A percentile compares a stretch with the other conserved stretches of the same genome.
Evolutionary conservation across 2,888 invertebrate genomes (phyloP).

Genomic region (Acanthopleura granulata): DNA sequence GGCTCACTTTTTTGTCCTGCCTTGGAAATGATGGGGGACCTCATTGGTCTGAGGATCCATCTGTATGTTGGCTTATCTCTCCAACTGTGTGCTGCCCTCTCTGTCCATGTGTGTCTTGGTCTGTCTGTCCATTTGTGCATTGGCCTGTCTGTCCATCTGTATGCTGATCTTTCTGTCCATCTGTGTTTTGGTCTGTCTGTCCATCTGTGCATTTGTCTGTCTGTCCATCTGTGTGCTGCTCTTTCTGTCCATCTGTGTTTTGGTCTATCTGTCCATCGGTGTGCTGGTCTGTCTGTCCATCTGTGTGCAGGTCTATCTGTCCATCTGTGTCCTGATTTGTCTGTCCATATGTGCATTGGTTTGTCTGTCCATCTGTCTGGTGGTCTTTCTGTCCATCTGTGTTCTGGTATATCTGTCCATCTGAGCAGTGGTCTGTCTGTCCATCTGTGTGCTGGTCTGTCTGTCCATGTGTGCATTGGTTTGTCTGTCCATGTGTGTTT

Average conservation of each 20-base stretch:
- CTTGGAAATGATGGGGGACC: background rate
- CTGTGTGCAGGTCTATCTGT: background rate
- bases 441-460: background rate
- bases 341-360: background rate
- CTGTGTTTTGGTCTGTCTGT: background rate
- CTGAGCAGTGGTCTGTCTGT: no score
- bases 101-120: background rate
- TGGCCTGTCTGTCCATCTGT: background rate
- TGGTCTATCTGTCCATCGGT: no score
- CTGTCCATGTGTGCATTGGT: background rate
- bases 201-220: background rate
- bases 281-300: background rate
- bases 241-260: no score
- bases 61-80: no score
- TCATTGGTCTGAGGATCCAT: no score
- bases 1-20: no score
- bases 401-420: no score
- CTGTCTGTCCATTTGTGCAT: background rate
- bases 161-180: no score
- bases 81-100: no score
- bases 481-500: no score
- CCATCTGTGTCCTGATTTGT: no score
- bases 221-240: background rate
- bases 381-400: background rate
- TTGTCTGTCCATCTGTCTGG: background rate